Evolutionary conservation across 2,113 vertebrate genomes (phyloP).

Genomic region (Anthoscopus minutus): DNA sequence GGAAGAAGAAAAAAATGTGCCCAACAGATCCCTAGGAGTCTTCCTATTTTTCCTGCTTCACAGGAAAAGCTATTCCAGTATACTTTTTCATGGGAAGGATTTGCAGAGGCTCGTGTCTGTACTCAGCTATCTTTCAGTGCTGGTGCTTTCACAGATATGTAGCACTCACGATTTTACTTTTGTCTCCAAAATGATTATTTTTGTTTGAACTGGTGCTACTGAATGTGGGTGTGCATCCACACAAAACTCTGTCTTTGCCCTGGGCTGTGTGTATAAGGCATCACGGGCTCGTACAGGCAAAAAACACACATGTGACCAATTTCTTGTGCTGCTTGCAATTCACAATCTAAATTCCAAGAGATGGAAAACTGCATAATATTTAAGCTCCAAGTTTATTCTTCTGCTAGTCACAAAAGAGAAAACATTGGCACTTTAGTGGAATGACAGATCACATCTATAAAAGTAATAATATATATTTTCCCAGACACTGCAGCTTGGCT

Average conservation of each 20-base stretch:
- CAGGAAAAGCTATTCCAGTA: neutral
- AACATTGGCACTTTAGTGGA: neutral
- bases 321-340: neutral
- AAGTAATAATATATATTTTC: neutral
- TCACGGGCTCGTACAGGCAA: neutral
- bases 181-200: neutral
- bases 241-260: neutral
- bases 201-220: neutral
- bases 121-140: neutral
- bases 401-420: neutral
- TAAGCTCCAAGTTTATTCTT: neutral
- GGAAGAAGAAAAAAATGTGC: neutral
- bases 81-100: neutral
- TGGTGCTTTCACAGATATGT: neutral
- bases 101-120: neutral
- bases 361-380: neutral
- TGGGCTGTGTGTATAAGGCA: neutral
- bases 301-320: neutral
- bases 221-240: neutral
- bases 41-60: neutral
- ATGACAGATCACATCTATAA: neutral
- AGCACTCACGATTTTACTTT: neutral
- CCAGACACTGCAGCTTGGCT: neutral
- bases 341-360: neutral
- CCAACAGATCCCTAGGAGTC: neutral